phyloP scores from a whole-genome alignment of 2,113 vertebrate genomes.

The Oncorhynchus masou region DNA sequence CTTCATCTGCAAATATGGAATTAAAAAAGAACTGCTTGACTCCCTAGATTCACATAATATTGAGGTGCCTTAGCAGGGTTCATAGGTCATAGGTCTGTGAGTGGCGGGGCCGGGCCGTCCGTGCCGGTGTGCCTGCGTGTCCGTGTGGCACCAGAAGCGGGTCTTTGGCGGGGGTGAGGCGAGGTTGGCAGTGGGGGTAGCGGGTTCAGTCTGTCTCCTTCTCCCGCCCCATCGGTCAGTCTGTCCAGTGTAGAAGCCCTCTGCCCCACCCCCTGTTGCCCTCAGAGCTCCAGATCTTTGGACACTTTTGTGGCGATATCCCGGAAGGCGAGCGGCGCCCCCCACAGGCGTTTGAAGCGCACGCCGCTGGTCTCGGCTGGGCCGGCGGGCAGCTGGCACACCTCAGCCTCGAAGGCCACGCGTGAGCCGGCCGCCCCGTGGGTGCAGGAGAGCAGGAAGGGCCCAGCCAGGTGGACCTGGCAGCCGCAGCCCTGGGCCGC shows the following conservation, averaged over 20 bases:
- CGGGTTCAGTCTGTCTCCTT: constrained; percentile 6
- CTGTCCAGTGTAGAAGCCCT: constrained; percentile 36
- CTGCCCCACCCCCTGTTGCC: constrained; percentile 65
- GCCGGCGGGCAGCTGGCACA: constrained; percentile 83
- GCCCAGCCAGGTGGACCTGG: constrained; percentile 82
- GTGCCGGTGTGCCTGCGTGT: constrained; percentile 49
- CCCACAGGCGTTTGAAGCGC: constrained; percentile 82
- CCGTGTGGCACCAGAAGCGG: constrained; percentile 49
- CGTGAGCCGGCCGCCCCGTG: constrained; percentile 80
- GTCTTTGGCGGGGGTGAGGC: constrained; percentile 53
- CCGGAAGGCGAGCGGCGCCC: constrained; percentile 84
- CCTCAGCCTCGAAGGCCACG: constrained; percentile 87
- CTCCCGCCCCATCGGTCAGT: constrained; percentile 17
- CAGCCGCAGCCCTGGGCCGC: constrained; percentile 81
- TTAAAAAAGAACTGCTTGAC: constrained; percentile 28
- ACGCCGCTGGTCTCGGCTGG: constrained; percentile 79
- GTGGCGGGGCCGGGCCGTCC: constrained; percentile 41
- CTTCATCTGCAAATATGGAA: constrained; percentile 23
- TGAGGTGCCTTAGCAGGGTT: constrained; percentile 53
- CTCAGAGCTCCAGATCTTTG: constrained; percentile 84
- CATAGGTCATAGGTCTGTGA: constrained; percentile 42
- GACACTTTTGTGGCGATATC: constrained; percentile 86
- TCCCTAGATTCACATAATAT: constrained; percentile 38
- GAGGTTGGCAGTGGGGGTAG: constrained; percentile 10
- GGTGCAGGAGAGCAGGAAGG: constrained; percentile 88